Conservation (phyloP, 2,888 invertebrate genomes). For the Apotomis turbidana region DNA sequence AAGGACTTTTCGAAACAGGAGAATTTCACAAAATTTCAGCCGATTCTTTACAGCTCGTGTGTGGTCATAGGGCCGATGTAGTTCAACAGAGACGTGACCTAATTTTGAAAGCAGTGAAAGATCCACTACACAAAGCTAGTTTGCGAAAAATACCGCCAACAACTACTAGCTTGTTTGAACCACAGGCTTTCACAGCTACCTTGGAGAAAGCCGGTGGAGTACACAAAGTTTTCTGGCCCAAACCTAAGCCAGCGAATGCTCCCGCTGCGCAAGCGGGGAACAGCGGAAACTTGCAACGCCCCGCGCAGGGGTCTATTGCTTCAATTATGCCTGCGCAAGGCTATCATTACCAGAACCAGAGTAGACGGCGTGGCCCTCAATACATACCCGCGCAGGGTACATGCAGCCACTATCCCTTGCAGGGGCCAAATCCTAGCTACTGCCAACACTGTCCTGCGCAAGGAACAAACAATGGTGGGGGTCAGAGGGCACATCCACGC, state of each 20-base stretch:
- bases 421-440: neutral
- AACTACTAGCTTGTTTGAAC: conserved; percentile 33
- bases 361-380: neutral
- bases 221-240: conserved; percentile 35
- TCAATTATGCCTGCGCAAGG: neutral
- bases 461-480: conserved; percentile 4
- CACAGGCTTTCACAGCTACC: conserved; percentile 29
- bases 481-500: neutral
- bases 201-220: conserved; percentile 41
- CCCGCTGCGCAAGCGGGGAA: neutral
- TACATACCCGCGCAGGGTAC: conserved; percentile 1
- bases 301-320: conserved; percentile 2
- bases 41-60: conserved; percentile 42
- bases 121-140: conserved; percentile 31
- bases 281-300: neutral
- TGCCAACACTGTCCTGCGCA: neutral
- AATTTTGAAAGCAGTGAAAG: conserved; percentile 17
- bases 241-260: conserved; percentile 9
- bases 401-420: neutral
- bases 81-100: conserved; percentile 31
- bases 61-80: conserved; percentile 42
- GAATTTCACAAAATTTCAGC: conserved; percentile 24
- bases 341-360: neutral
- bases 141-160: conserved; percentile 43
- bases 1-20: neutral